Evolutionary conservation across 1,140 invertebrate species (phyloP), one percentile per base, ranked within the genome.

Genomic region (Cotesia chilonis): DNA sequence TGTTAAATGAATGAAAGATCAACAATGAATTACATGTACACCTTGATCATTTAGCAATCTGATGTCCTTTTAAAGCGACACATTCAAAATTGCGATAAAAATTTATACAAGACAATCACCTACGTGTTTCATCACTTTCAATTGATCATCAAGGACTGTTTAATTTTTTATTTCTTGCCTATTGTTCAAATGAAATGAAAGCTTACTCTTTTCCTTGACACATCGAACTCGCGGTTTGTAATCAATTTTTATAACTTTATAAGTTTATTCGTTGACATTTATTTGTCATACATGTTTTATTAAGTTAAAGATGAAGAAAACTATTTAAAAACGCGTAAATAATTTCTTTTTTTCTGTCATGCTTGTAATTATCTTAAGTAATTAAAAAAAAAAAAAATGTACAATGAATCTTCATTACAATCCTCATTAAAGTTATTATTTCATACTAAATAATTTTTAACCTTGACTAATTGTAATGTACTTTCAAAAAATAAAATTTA

Each of bases 171-270:
- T 60, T 12, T 60, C 38, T 6, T 47, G 9, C 10, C 20, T n/a
- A 65, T 65, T 65, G 63, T 65, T 38, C 41, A 4, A 65, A 41
- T 38, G 36, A 41, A 9, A 4, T 14, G 37, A 65, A 47, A 65
- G 35, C 6, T 37, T 38, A 17, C n/a, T 41, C 28, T 65, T 65
- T 65, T 65, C 63, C 63, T 65, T 65, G 63, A 65, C 63, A 38
- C 28, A 63, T 38, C 9, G 35, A 10, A 36, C 36, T 37, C 6
- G 10, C 10, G 41, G 5, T 9, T 10, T 47, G 4, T 4, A 47
- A 9, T 6, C 6, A 47, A 47, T 47, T 47, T 20, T 57, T n/a
- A 57, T 57, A 57, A 5, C 12, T 60, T 61, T 60, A 47, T 28
- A 9, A 20, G 12, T 57, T 20, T 57, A 57, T 57, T 57, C 12